Evolutionary conservation across 2,113 vertebrate genomes (phyloP).

Genomic region (Hydropotes inermis): DNA sequence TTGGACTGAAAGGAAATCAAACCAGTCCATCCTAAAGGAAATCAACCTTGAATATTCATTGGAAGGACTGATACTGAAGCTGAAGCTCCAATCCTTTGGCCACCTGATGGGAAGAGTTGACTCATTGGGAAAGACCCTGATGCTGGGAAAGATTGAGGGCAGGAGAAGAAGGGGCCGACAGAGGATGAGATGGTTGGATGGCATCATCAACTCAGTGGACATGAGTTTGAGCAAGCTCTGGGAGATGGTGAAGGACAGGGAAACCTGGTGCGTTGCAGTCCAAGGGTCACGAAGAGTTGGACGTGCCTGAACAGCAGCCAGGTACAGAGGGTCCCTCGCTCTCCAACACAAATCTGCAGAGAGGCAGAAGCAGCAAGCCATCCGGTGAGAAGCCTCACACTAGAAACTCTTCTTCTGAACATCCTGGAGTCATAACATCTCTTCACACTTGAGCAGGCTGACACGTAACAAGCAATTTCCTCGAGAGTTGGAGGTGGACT

Average conservation of each 20-base stretch:
- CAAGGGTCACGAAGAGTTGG: neutral
- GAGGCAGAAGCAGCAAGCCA: neutral
- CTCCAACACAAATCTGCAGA: accelerated
- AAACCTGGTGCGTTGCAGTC: accelerated
- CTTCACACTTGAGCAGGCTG: neutral
- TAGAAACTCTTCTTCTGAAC: neutral
- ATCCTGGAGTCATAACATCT: neutral
- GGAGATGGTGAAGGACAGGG: neutral
- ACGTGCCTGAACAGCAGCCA: accelerated
- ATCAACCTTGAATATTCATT: neutral
- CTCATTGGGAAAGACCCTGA: neutral
- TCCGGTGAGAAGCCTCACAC: accelerated
- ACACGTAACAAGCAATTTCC: accelerated
- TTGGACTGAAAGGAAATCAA: neutral
- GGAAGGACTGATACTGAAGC: neutral
- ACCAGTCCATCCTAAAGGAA: neutral
- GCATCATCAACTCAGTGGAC: neutral
- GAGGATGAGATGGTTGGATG: neutral
- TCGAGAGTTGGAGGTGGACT: neutral
- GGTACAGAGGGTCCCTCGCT: accelerated
- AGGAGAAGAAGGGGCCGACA: neutral
- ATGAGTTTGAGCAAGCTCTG: neutral
- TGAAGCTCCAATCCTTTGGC: neutral
- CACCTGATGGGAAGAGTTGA: neutral
- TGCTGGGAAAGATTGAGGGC: neutral